A percentile compares a stretch with the other conserved stretches of the same genome.
These are phyloP conservation scores for Vanacampus margaritifer DNA, from an alignment of 2,113 vertebrate species.

Conservation along the genomic window DNA sequence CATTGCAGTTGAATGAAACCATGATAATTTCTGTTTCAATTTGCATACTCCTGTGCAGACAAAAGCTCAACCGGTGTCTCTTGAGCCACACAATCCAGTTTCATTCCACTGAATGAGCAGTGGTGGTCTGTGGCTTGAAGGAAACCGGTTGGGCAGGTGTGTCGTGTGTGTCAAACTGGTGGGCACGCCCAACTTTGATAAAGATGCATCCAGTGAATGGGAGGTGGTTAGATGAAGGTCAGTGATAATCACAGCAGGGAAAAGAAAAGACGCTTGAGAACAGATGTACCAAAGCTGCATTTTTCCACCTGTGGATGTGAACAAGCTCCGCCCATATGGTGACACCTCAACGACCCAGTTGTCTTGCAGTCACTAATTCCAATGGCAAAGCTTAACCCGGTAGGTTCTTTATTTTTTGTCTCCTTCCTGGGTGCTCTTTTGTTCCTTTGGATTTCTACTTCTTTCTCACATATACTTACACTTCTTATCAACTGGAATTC, in stretches of 20 bases:
- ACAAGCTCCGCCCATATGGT: constrained; percentile 17
- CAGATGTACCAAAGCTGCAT: not conserved
- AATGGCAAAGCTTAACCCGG: constrained; percentile 62
- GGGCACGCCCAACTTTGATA: constrained; percentile 29
- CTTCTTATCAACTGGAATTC: not conserved
- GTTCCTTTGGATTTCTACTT: not conserved
- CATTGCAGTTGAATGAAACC: not conserved
- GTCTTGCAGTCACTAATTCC: constrained; percentile 17
- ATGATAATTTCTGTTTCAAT: not conserved
- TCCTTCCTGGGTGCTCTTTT: not conserved
- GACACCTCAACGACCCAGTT: constrained; percentile 23
- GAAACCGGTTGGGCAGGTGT: constrained; percentile 63
- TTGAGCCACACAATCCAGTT: constrained; percentile 17
- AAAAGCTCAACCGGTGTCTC: constrained; percentile 26
- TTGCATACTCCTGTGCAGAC: not conserved
- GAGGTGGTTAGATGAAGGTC: constrained; percentile 28
- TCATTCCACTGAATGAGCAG: constrained; percentile 4
- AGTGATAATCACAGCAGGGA: constrained; percentile 14
- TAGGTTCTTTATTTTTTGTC: constrained; percentile 36
- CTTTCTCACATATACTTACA: not conserved
- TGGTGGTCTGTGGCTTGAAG: not conserved
- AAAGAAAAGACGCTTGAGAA: not conserved
- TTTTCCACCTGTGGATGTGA: constrained; percentile 16
- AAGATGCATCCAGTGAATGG: constrained; percentile 10
- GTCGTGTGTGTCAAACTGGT: constrained; percentile 26